Base-by-base conservation (phyloP, 2,113 vertebrate genomes). In the Isichthys henryi region DNA sequence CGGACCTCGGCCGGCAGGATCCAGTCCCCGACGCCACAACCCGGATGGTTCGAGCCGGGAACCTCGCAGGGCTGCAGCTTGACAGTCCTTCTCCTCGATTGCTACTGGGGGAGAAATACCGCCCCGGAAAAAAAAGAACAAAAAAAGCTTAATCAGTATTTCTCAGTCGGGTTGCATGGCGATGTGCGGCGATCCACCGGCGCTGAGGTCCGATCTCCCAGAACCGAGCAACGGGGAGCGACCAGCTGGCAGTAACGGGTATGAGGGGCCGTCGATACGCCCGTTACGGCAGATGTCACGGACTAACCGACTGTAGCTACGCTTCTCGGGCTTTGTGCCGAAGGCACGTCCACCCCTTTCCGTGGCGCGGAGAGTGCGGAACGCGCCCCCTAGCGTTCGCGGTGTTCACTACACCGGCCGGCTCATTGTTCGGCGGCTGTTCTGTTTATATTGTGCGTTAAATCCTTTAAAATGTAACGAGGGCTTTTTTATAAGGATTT, bases 251-350 rank as follows among this genome's bases (percentile, higher is more conserved):
- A 82, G 43, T 43, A 82, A 45, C 5, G 77, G 43, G 77, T 19
- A 23, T 11, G 48, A 31, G 21, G 49, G 15, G 21, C 85, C 85
- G n/a, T 52, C 85, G 49, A 19, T 31, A 52, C 49, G 27, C 23
- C 85, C 85, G 46, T 23, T 23, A 31, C 15, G 23, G 82, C 82
- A 85, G 82, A 85, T 52, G n/a, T 52, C 49, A 35, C 49, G 10
- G 85, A 86, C 85, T 50, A 35, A n/a, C 48, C 82, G 45, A 48
- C 19, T 48, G 82, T 46, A 23, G 82, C 43, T 48, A 48, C 21
- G 82, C 45, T 21, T 48, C 82, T 48, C 82, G 85, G 21, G 85
- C 85, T 86, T 86, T 86, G 85, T 86, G 85, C 46, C 46, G 46
- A 31, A 21, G 6, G 43, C 46, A 27, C 83, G 23, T 86, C 46